Evolutionary conservation across 2,797 vertebrate species (phyloP).

Genomic region (Acropternis orthonyx): DNA sequence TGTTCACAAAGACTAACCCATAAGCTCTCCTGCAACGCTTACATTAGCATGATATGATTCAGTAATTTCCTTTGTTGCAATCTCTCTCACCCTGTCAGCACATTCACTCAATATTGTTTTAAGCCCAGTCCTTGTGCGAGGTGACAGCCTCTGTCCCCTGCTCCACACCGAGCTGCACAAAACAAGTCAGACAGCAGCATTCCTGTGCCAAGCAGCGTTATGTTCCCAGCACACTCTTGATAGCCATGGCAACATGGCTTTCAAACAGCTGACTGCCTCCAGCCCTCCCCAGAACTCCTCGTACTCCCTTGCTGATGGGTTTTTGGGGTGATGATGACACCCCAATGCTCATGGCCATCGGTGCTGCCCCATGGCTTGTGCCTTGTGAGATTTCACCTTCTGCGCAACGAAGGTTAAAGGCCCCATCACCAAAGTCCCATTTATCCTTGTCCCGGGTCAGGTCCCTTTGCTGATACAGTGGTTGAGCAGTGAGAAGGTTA

Average conservation of each 20-base stretch:
- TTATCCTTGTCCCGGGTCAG: neutral
- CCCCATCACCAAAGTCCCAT: neutral
- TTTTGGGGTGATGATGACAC: neutral
- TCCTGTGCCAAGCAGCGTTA: neutral
- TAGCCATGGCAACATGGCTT: conserved; percentile 20
- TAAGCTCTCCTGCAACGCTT: neutral
- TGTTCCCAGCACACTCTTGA: neutral
- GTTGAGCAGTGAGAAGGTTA: neutral
- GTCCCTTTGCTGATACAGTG: neutral
- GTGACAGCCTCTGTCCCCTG: neutral
- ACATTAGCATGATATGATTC: neutral
- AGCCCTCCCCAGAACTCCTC: neutral
- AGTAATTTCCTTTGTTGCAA: conserved; percentile 27
- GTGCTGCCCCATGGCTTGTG: neutral
- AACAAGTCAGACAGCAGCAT: neutral
- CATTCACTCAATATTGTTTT: neutral
- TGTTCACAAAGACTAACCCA: neutral
- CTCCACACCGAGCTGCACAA: neutral
- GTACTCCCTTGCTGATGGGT: accelerated
- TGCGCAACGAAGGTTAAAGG: neutral
- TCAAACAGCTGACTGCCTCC: neutral
- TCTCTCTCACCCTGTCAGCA: conserved; percentile 14
- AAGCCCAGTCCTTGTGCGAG: neutral
- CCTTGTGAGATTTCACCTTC: neutral
- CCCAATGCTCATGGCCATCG: accelerated